phyloP scores from a whole-genome alignment of 1,140 invertebrate genomes.

The Dendrolimus punctatus region DNA sequence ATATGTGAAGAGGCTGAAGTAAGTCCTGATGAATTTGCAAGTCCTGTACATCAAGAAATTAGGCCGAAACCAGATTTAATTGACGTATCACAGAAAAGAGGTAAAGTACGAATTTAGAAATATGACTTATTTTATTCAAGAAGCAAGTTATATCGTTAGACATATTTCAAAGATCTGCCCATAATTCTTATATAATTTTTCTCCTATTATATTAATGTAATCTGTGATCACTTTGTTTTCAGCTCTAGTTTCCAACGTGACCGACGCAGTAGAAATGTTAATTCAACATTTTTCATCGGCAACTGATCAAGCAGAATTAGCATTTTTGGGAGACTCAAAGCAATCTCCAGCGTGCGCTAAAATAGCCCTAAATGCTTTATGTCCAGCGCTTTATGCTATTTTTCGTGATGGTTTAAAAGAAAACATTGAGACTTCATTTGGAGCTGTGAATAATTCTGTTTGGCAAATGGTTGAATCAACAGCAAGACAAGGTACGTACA shows the following conservation, averaged over 20 bases:
- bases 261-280: slow-evolving; percentile 78
- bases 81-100: slow-evolving; percentile 69
- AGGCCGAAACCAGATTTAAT: slow-evolving; percentile 60
- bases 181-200: too few relatives aligned
- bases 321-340: slow-evolving; percentile 69
- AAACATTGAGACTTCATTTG: slow-evolving; percentile 87
- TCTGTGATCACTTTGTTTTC: slow-evolving; percentile 23
- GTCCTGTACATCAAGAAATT: slow-evolving; percentile 61
- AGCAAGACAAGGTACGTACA: slow-evolving; percentile 81
- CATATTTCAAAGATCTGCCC: too few relatives aligned
- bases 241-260: slow-evolving; percentile 78
- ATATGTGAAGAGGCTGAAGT: slow-evolving; percentile 76
- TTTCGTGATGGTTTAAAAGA: slow-evolving; percentile 88
- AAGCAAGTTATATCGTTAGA: too few relatives aligned
- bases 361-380: slow-evolving; percentile 81
- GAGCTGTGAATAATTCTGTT: slow-evolving; percentile 88
- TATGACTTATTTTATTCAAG: too few relatives aligned
- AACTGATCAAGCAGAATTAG: slow-evolving; percentile 72
- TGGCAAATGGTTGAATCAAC: slow-evolving; percentile 92
- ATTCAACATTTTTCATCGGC: slow-evolving; percentile 74
- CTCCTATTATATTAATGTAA: neutral
- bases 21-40: slow-evolving; percentile 72
- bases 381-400: slow-evolving; percentile 88
- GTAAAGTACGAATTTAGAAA: slow-evolving; percentile 23
- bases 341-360: slow-evolving; percentile 77